Evolutionary conservation across 2,888 invertebrate genomes (phyloP), one percentile per base, ranked within the genome.

Genomic region (Pimpla rufipes): DNA sequence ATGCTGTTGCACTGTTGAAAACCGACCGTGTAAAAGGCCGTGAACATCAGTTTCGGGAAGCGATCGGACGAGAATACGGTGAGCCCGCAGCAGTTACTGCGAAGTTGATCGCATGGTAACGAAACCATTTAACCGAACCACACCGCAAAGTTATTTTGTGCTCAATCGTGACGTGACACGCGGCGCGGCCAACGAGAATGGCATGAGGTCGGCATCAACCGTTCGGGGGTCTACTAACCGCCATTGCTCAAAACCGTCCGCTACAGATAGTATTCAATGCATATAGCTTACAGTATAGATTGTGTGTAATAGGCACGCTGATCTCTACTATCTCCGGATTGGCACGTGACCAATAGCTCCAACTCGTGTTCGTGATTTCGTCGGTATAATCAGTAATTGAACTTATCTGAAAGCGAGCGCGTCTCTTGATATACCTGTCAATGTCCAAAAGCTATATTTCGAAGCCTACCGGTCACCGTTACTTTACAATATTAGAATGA

Each of bases 81-180:
- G 37, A 75, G 55, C 70, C 47, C n/a, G 68, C 45, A 55, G 21
- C 47, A 75, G 62, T 75, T 75, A 76, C 75, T 75, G 47, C 75
- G 64, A 55, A 45, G 70, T 70, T 55, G 75, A 75, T 81, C 70
- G 70, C 55, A 50, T 75, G 45, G 45, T 81, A 81, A 76, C 62
- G 64, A 70, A 76, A 81, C 75, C 80, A 70, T 76, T 81, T 76
- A 79, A 67, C 52, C 52, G 70, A 64, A 21, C 55, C 23, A 76
- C 80, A 76, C 80, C 80, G 55, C 80, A 76, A 64, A 50, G 80
- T 70, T 81, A 81, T 81, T 81, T 76, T 62, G 37, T 23, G 55
- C 55, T 64, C 45, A 55, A 81, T 81, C 66, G 70, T 76, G 64
- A 64, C 55, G 42, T 76, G 75, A 66, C 68, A 42, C 42, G 52